Evolutionary conservation across 2,797 vertebrate species (phyloP), one percentile per base, ranked within the genome.

Genomic region (Leptoclinus maculatus): DNA sequence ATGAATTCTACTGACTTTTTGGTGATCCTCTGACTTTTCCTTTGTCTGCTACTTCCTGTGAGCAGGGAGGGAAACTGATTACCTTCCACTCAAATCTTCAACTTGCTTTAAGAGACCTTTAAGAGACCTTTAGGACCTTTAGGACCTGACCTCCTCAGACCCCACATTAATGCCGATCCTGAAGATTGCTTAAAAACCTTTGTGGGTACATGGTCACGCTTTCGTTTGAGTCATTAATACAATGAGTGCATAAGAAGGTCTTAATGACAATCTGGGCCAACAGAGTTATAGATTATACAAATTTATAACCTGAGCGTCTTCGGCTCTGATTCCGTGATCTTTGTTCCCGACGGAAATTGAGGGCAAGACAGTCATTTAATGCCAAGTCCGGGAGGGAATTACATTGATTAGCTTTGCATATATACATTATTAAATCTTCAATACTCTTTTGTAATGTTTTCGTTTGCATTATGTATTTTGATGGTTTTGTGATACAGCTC

Each of bases 281-380:
- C 77, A 56, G 77, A 85, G 70, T 76, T 77, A 76, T 80, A 82
- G 76, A 90, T 89, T 83, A 90, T 84, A 86, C 82, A 83, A 67
- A 89, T 90, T 84, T 83, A 86, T 87, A 83, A 86, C 87, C 81
- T 67, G 62, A 76, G 79, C 79, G 21, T 66, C 72, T 76, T 68
- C 1, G 51, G 63, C 76, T 83, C 76, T 21, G 66, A 85, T 54
- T 87, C 47, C 2, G 39, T 81, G 84, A 86, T 82, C 83, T 86
- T 90, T 80, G 84, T 88, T 88, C 85, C 59, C 66, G 0, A 0
- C 29, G 53, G 76, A 85, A 83, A 90, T 84, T 79, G 85, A 88
- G 87, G 90, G 83, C 80, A 80, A 65, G 78, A 60, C 43, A 83
- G 89, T 89, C 80, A 80, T 71, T 87, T 85, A 82, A 77, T 60